phyloP scores from a whole-genome alignment of 2,113 vertebrate species.

The Ursus arctos region DNA sequence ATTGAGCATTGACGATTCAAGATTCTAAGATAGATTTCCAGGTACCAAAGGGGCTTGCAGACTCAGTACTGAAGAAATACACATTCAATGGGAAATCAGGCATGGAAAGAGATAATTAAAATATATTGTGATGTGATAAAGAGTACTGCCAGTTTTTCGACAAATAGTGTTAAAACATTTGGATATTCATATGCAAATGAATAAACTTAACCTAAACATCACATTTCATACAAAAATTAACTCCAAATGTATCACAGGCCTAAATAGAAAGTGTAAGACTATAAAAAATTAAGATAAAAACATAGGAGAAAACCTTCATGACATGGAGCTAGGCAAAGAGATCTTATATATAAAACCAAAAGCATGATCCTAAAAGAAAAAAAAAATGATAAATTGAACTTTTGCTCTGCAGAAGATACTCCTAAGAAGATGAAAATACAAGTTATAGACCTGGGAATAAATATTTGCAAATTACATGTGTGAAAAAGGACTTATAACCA shows the following conservation, averaged over 20 bases:
- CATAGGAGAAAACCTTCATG: neutral
- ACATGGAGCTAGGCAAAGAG: neutral
- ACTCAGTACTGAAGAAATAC: neutral
- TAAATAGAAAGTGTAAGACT: neutral
- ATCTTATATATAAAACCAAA: neutral
- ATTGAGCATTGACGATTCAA: neutral
- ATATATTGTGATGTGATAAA: neutral
- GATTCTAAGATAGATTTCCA: neutral
- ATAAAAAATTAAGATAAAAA: constrained; percentile 10
- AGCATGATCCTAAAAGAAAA: constrained; percentile 12
- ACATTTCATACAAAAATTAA: constrained; percentile 25
- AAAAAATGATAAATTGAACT: neutral
- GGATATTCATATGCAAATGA: neutral
- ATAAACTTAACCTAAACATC: neutral
- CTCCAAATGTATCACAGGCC: neutral
- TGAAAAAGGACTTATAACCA: neutral
- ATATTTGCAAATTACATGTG: neutral
- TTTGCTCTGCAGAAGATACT: neutral
- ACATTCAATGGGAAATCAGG: neutral
- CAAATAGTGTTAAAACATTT: neutral
- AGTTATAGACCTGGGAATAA: neutral
- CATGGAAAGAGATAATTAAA: neutral
- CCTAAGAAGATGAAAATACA: neutral
- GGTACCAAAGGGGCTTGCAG: neutral
- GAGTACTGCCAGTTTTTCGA: neutral